A percentile compares a stretch with the other conserved stretches of the same genome.
Evolutionary conservation across 1,140 invertebrate genomes (phyloP).

Genomic region (Leptoteleia sp.): DNA sequence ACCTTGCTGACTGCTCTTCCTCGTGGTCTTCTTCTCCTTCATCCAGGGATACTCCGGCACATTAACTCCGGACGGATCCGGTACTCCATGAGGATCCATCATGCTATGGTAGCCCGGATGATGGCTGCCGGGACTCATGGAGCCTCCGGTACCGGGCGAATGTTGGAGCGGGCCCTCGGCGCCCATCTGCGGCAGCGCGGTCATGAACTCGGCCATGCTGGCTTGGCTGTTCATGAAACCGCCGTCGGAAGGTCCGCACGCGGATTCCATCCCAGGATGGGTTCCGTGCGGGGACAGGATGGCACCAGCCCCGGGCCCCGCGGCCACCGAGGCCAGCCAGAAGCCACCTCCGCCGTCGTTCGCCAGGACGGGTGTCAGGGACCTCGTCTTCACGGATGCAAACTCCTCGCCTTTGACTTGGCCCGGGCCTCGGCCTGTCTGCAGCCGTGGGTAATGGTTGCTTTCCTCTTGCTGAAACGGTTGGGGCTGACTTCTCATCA

Average conservation of each 20-base stretch:
- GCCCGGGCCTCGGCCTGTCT: too few relatives aligned
- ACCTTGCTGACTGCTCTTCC: constrained; percentile 94
- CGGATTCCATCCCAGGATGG: constrained; percentile 76
- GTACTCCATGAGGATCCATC: constrained; percentile 83
- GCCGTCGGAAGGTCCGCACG: constrained; percentile 85
- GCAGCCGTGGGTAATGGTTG: too few relatives aligned
- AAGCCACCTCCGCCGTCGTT: constrained; percentile 80
- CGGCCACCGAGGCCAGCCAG: constrained; percentile 82
- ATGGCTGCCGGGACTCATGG: constrained; percentile 83
- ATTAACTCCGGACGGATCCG: constrained; percentile 85
- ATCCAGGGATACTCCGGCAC: constrained; percentile 98
- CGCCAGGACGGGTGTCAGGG: constrained; percentile 80
- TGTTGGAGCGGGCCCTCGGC: constrained; percentile 82
- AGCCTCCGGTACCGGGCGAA: constrained; percentile 82
- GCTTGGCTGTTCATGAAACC: constrained; percentile 96
- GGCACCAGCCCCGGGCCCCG: constrained; percentile 79
- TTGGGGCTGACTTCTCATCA: too few relatives aligned
- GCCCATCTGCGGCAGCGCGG: constrained; percentile 87
- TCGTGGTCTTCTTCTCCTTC: constrained; percentile 97
- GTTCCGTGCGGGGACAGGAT: constrained; percentile 79
- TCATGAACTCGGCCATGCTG: constrained; percentile 96
- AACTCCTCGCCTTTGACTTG: constrained; percentile 72
- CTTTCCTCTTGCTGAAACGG: too few relatives aligned
- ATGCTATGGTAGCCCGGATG: constrained; percentile 80
- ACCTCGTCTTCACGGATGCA: constrained; percentile 76